Percentiles rank a stretch among this genome's conserved stretches.
These are phyloP conservation scores for Illadopsis cleaveri DNA, from an alignment of 2,113 vertebrate species.

Conservation along the genomic window DNA sequence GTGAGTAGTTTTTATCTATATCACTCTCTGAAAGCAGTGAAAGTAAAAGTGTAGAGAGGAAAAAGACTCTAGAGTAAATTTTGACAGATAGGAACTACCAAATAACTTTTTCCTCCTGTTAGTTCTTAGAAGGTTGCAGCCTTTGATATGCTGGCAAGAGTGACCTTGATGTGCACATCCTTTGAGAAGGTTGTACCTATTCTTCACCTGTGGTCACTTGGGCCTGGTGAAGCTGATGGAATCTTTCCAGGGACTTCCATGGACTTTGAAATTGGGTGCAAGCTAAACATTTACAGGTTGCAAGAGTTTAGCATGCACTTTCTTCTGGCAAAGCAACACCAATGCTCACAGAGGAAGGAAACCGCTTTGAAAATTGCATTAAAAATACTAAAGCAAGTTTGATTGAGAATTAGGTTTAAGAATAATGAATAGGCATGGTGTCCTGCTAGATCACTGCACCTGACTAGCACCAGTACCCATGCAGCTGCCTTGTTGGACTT, in stretches of 20 bases:
- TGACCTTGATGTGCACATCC: rapidly evolving
- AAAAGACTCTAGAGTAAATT: neutral
- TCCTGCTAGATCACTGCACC: neutral
- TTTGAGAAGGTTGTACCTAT: neutral
- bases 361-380: neutral
- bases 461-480: neutral
- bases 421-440: neutral
- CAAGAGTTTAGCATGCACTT: neutral
- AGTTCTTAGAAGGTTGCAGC: neutral
- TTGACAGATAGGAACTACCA: neutral
- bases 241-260: neutral
- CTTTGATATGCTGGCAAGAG: neutral
- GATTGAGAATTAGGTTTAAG: neutral
- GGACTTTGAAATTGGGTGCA: neutral
- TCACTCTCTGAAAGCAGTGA: neutral
- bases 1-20: neutral
- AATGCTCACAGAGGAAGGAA: neutral
- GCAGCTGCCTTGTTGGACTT: neutral
- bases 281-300: neutral
- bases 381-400: neutral
- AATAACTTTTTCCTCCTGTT: neutral
- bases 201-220: neutral
- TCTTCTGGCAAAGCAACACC: neutral
- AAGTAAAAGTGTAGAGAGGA: neutral
- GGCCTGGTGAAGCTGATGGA: neutral